Conservation (phyloP, 2,888 invertebrate genomes). For the Pseudococcus viburni region DNA sequence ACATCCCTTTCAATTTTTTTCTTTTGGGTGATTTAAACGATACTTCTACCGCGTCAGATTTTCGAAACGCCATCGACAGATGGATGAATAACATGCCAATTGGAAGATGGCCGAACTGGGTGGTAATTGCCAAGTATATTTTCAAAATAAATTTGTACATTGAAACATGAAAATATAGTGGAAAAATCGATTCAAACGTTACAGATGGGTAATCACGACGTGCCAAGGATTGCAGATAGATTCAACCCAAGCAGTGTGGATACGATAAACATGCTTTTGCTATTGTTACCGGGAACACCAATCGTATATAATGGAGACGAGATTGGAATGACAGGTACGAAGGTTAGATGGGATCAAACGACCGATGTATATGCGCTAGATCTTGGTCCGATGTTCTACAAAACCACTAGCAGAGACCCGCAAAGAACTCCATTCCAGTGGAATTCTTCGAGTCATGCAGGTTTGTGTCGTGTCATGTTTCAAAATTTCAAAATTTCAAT, state of each 20-base stretch:
- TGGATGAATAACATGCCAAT: conserved; percentile 77
- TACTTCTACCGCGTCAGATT: conserved; percentile 73
- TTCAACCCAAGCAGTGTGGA: conserved; percentile 71
- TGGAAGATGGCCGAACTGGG: conserved; percentile 78
- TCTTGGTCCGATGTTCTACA: conserved; percentile 76
- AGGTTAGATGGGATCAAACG: conserved; percentile 73
- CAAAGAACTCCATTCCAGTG: conserved; percentile 88
- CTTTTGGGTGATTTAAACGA: conserved; percentile 74
- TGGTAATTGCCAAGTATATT: conserved; percentile 71
- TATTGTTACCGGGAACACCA: conserved; percentile 85
- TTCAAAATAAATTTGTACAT: background rate
- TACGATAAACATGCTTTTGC: conserved; percentile 73
- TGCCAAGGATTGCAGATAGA: conserved; percentile 69
- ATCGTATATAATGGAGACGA: conserved; percentile 92
- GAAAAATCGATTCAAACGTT: background rate
- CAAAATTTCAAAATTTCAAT: too few species aligned
- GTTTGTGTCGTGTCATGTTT: conserved; percentile 65
- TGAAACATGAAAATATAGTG: too few species aligned
- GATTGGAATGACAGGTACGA: conserved; percentile 79
- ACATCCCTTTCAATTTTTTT: conserved; percentile 80
- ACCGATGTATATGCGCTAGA: conserved; percentile 76
- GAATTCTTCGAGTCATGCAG: conserved; percentile 76
- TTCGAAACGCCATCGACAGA: conserved; percentile 73
- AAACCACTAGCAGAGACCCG: conserved; percentile 78
- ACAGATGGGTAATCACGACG: conserved; percentile 70